A percentile compares a stretch with the other conserved stretches of the same genome.
phyloP scores from a whole-genome alignment of 2,113 vertebrate species.

The Felis chaus region DNA sequence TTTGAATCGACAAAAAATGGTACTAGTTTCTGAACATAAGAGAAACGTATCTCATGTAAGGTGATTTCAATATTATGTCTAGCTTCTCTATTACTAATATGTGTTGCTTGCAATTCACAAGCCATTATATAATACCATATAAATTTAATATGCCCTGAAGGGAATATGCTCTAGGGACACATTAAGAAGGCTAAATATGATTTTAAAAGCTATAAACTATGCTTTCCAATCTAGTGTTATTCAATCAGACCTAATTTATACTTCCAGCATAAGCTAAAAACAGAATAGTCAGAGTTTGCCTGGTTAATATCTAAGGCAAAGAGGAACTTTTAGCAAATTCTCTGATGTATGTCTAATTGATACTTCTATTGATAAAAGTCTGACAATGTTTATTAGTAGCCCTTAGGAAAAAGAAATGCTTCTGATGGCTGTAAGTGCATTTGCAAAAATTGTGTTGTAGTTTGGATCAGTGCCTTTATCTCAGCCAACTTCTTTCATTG shows the following conservation, averaged over 20 bases:
- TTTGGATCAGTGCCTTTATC: conserved; percentile 13
- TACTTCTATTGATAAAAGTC: conserved; percentile 39
- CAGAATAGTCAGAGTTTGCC: conserved; percentile 38
- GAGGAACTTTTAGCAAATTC: conserved; percentile 47
- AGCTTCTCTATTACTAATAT: conserved; percentile 51
- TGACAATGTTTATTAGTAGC: neutral
- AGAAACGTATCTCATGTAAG: neutral
- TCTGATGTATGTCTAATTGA: conserved; percentile 34
- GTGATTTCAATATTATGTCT: conserved; percentile 54
- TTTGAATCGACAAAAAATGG: conserved; percentile 50
- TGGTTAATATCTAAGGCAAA: conserved; percentile 37
- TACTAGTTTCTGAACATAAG: conserved; percentile 36
- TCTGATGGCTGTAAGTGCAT: neutral
- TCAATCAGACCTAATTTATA: conserved; percentile 70
- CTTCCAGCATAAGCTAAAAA: conserved; percentile 51
- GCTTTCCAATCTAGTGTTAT: conserved; percentile 69
- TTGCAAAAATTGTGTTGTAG: neutral
- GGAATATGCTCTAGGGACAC: conserved; percentile 61
- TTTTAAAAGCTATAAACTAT: conserved; percentile 69
- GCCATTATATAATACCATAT: conserved; percentile 63
- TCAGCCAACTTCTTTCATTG: neutral
- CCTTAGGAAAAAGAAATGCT: neutral
- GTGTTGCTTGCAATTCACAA: conserved; percentile 41
- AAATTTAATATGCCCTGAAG: conserved; percentile 72
- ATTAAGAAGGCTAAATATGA: conserved; percentile 63